Conservation (phyloP, 2,113 vertebrate species). For the Etheostoma spectabile region DNA sequence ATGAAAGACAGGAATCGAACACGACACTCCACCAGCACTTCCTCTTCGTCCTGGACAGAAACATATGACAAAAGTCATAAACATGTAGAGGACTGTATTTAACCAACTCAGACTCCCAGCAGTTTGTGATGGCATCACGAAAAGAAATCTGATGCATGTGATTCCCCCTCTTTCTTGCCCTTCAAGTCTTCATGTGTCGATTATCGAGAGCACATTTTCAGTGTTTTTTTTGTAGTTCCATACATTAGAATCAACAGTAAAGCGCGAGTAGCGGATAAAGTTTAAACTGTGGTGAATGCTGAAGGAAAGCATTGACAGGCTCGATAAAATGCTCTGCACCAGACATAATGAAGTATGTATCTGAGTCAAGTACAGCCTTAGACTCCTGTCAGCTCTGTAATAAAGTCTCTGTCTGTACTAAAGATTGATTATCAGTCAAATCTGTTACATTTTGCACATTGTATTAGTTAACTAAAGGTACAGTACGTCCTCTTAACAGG, state of each 20-base stretch:
- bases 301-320: constrained; percentile 1
- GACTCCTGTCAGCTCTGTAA: not conserved
- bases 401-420: not conserved
- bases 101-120: not conserved
- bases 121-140: too few relatives aligned
- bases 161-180: too few relatives aligned
- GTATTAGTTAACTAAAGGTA: not conserved
- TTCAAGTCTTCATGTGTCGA: too few relatives aligned
- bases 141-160: too few relatives aligned
- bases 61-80: not conserved
- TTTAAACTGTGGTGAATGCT: not conserved
- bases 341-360: not conserved
- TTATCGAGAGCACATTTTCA: not conserved
- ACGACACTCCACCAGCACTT: constrained; percentile 94
- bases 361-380: not conserved
- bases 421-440: not conserved
- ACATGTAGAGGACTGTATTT: not conserved
- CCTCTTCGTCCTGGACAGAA: constrained; percentile 88
- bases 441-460: not conserved
- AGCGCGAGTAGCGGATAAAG: not conserved
- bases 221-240: not conserved
- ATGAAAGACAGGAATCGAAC: constrained; percentile 98
- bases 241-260: not conserved
- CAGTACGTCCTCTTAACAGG: not conserved
- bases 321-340: not conserved